These are phyloP conservation scores for Pseudococcus longispinus DNA, from an alignment of 2,888 invertebrate genomes.

Conservation along the genomic window DNA sequence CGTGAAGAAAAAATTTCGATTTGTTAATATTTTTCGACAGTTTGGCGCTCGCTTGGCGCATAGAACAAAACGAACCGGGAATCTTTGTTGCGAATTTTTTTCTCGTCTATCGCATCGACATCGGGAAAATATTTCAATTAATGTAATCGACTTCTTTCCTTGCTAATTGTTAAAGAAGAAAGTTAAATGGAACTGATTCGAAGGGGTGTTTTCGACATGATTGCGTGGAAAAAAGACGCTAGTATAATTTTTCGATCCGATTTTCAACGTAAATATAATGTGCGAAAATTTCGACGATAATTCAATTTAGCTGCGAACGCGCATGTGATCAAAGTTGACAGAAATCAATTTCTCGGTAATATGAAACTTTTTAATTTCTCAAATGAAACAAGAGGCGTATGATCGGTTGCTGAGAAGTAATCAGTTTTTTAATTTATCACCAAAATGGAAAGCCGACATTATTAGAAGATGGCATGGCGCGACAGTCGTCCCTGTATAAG, in stretches of 20 bases:
- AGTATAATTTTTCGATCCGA: neutral
- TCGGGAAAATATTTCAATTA: slow-evolving; percentile 25
- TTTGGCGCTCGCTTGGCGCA: neutral
- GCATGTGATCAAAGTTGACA: slow-evolving; percentile 6
- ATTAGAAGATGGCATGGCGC: neutral
- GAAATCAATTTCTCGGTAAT: slow-evolving; percentile 26
- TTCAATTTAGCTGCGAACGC: neutral
- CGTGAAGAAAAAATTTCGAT: slow-evolving; percentile 33
- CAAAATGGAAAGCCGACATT: neutral
- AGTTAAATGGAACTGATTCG: neutral
- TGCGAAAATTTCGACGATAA: slow-evolving; percentile 22
- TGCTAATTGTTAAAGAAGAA: neutral
- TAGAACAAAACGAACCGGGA: neutral
- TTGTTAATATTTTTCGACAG: slow-evolving; percentile 41
- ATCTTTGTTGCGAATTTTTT: slow-evolving; percentile 1
- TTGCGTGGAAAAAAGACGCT: neutral
- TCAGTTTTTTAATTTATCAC: slow-evolving; percentile 37
- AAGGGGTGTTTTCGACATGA: neutral
- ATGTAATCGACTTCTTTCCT: slow-evolving; percentile 21
- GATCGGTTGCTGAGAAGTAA: slow-evolving; percentile 20
- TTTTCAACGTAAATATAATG: neutral
- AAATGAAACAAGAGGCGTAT: slow-evolving; percentile 1
- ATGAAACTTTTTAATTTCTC: slow-evolving; percentile 37
- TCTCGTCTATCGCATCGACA: neutral
- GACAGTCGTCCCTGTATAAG: no score